phyloP scores from a whole-genome alignment of 2,113 vertebrate genomes.

The Mustelus asterias region DNA sequence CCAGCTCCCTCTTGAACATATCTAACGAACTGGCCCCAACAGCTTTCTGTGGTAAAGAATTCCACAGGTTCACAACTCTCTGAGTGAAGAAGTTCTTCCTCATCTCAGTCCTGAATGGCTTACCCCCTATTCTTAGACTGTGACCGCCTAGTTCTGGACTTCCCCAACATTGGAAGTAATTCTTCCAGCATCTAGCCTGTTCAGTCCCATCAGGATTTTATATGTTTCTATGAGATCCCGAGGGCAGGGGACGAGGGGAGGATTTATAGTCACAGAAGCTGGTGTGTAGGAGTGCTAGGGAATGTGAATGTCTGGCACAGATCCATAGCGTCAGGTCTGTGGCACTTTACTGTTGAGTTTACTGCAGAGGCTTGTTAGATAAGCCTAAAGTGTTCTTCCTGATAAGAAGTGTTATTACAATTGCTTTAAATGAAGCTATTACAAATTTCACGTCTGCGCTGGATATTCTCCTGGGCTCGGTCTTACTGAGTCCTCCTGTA shows the following conservation, averaged over 20 bases:
- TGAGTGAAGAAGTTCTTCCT: too few species aligned
- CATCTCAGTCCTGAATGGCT: too few species aligned
- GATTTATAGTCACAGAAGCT: background rate
- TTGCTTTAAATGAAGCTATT: constrained; percentile 15
- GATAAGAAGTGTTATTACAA: background rate
- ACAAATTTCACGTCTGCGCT: background rate
- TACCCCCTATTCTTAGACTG: too few species aligned
- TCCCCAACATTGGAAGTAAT: too few species aligned
- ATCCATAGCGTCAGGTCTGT: background rate
- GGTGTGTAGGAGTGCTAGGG: background rate
- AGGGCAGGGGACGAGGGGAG: background rate
- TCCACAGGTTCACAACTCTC: too few species aligned
- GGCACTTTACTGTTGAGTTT: constrained; percentile 10
- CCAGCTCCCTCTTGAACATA: too few species aligned
- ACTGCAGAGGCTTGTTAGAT: background rate
- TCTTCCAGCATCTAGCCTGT: too few species aligned
- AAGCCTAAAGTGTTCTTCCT: background rate
- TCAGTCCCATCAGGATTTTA: too few species aligned
- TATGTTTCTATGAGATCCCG: too few species aligned
- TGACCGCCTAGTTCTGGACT: too few species aligned
- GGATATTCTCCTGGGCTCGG: background rate
- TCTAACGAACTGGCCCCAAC: too few species aligned
- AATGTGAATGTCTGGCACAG: background rate
- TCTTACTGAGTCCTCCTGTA: background rate
- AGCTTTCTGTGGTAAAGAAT: too few species aligned